These are phyloP conservation scores for Anodontia alba DNA, from an alignment of 2,888 invertebrate genomes.

Conservation along the genomic window DNA sequence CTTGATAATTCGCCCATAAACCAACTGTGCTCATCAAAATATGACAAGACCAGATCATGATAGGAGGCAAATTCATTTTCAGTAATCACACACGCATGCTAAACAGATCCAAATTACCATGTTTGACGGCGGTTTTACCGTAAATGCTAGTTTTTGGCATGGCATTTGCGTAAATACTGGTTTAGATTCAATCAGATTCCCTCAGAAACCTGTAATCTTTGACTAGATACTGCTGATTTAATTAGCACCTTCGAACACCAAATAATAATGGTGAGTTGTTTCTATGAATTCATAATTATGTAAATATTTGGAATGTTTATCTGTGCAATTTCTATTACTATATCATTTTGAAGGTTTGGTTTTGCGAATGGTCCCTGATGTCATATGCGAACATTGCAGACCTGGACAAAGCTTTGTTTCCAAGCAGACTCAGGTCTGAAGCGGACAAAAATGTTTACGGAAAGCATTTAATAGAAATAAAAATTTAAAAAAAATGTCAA, in stretches of 20 bases:
- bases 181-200: slow-evolving; percentile 9
- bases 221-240: slow-evolving; percentile 11
- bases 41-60: not conserved
- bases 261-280: not conserved
- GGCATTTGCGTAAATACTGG: slow-evolving; percentile 13
- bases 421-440: too few species aligned
- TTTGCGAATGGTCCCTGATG: too few species aligned
- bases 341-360: too few species aligned
- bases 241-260: not conserved
- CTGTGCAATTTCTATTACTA: not conserved
- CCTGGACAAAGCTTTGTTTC: too few species aligned
- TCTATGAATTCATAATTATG: slow-evolving; percentile 17
- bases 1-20: too few species aligned
- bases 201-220: not conserved
- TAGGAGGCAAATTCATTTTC: not conserved
- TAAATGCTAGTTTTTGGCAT: not conserved
- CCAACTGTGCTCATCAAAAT: not conserved
- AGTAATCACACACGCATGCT: not conserved
- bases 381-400: too few species aligned
- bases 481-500: too few species aligned
- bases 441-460: too few species aligned
- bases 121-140: not conserved
- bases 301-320: slow-evolving; percentile 9
- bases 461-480: too few species aligned
- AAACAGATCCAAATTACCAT: slow-evolving; percentile 8